Evolutionary conservation across 1,140 invertebrate species (phyloP), one percentile per base, ranked within the genome.

Genomic region (Sipha flava): DNA sequence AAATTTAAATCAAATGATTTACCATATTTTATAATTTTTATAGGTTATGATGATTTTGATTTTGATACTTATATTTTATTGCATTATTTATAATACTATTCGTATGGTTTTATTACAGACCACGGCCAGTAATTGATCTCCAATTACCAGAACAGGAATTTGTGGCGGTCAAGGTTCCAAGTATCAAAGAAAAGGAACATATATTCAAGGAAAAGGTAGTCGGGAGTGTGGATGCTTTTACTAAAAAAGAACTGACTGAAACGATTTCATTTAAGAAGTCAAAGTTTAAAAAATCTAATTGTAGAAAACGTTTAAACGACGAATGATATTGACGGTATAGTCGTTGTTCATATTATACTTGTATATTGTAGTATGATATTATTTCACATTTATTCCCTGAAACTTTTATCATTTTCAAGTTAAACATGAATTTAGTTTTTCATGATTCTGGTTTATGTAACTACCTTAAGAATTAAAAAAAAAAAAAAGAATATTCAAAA

Each of bases 191-290:
- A 14, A 85, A 87, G 49, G 86, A 87, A 1, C 84, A 81, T 79
- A 84, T 87, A 52, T 91, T 92, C 80, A 90, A 89, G 82, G 91
- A 92, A 82, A 92, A 91, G 85, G 88, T 86, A 7, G 84, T 91
- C 47, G 85, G 73, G 0, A 59, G 49, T 40, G 34, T 77, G 21
- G 21, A 4, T 26, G 31, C 49, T 18, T 7, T 85, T 1, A 57
- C n/a, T 0, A 80, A 80, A 14, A 80, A 34, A 0, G 86, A 86
- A 47, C 80, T 80, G 40, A 81, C 52, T 18, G 82, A 82, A 47
- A 83, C 85, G 3, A 84, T 85, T 29, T 85, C 83, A 10, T 92
- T 92, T 82, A 92, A 92, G 79, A 92, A 90, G 83, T 84, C 90
- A 62, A 92, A 91, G 85, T 86, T 91, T 6, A 82, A 81, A 77